Base-by-base conservation (phyloP, 2,888 invertebrate species). In the Stegophylla sp. region DNA sequence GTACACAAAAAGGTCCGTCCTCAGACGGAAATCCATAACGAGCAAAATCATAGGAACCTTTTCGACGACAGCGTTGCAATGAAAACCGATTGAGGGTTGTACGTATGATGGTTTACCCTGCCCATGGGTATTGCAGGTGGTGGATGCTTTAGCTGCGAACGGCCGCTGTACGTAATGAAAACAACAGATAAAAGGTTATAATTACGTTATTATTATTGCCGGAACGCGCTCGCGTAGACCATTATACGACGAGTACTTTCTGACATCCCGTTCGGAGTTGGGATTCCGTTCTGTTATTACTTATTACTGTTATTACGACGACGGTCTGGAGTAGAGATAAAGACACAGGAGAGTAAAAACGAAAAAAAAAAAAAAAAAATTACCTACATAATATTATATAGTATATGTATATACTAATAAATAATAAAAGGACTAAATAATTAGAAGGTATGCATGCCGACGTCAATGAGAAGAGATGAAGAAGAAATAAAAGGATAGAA, bases 121-220 rank as follows among this genome's bases (percentile, higher is more conserved):
- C 34, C 34, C 4, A 7, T 34, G n/a, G n/a, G 7, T 34, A 34
- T 34, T 51, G 61, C 45, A 74, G 61, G 73, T 74, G 56, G 26
- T 20, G n/a, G n/a, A n/a, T 20, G 53, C 5, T n/a, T 51, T 26
- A 28, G 26, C 28, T 45, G 61, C 45, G 10, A 45, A 73, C 45
- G 28, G 45, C n/a, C 12, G n/a, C 63, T 34, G 20, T 20, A 1
- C 17, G 28, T 67, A 67, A 69, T 79, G 59, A 79, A 79, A 79
- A 79, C 59, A 79, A 69, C 77, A 20, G 77, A 79, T 79, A 79
- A 79, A 79, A 79, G 77, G 77, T 71, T 34, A 69, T 79, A 69
- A 79, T 79, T 79, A 69, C 56, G 77, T 77, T 59, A 45, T 69
- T 77, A 34, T 34, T 34, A 69, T 77, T 59, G 67, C 53, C 28